Conservation (phyloP, 2,797 vertebrate species). For the Erithacus rubecula region DNA sequence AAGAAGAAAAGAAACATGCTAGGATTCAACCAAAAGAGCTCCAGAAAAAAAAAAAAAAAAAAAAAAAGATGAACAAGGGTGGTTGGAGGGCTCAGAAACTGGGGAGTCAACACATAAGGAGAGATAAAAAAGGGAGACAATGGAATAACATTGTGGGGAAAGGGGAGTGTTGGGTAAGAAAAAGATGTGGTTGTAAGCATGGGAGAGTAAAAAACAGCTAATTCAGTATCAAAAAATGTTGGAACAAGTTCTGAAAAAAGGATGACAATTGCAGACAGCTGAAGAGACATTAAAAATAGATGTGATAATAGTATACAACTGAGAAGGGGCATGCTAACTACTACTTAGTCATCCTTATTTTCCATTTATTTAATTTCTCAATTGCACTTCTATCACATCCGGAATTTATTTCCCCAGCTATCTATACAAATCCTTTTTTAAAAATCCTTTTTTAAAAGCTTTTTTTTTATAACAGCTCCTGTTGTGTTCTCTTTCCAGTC, state of each 20-base stretch:
- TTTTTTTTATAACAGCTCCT: conserved; percentile 39
- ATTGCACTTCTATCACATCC: conserved; percentile 38
- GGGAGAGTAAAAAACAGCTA: conserved; percentile 44
- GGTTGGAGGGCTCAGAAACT: conserved; percentile 57
- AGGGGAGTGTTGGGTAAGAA: conserved; percentile 58
- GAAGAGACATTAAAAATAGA: conserved; percentile 66
- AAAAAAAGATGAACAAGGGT: conserved; percentile 33
- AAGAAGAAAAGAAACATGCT: conserved; percentile 66
- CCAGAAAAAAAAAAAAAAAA: conserved; percentile 56
- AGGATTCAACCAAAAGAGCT: conserved; percentile 59
- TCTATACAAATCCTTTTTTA: conserved; percentile 53
- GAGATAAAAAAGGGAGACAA: conserved; percentile 64
- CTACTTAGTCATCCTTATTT: conserved; percentile 70
- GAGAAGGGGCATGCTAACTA: conserved; percentile 64
- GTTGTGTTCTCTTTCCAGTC: conserved; percentile 54
- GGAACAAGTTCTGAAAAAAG: conserved; percentile 52
- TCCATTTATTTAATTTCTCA: conserved; percentile 68
- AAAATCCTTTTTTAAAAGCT: conserved; percentile 40
- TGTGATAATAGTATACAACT: conserved; percentile 64
- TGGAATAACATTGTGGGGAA: conserved; percentile 47
- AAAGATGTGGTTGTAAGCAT: conserved; percentile 52
- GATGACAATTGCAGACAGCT: conserved; percentile 58
- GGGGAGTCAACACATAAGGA: conserved; percentile 49
- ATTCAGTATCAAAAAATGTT: conserved; percentile 53
- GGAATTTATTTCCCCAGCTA: conserved; percentile 53